These are phyloP conservation scores for Arbacia lixula DNA, from an alignment of 53 echinoderm and acorn worm genomes.

Conservation along the genomic window DNA sequence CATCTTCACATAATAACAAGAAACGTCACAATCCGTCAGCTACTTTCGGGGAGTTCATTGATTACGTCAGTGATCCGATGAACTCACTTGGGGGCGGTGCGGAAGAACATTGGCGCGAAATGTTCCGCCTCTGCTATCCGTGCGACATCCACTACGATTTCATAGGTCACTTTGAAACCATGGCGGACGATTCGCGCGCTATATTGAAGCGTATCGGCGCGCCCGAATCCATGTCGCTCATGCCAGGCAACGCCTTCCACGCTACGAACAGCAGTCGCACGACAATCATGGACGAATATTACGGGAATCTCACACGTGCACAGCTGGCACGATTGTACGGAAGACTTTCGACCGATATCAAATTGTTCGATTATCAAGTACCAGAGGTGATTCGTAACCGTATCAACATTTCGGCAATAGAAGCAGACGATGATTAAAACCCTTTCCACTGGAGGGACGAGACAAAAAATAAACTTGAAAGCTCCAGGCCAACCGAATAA, in stretches of 20 bases:
- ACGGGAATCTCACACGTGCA: not conserved
- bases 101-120: constrained; percentile 45
- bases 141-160: constrained; percentile 29
- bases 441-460: too few relatives aligned
- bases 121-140: constrained; percentile 30
- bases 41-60: constrained; percentile 30
- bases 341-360: constrained; percentile 20
- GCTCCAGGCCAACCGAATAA: too few relatives aligned
- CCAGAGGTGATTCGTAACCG: not conserved
- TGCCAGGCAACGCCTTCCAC: not conserved
- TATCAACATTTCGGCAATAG: not conserved
- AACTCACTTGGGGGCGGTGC: not conserved
- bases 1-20: not conserved
- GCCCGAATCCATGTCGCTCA: not conserved
- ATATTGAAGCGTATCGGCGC: not conserved
- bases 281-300: not conserved
- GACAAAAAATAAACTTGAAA: too few relatives aligned
- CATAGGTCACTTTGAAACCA: constrained; percentile 38
- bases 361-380: not conserved
- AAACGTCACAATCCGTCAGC: not conserved
- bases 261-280: constrained; percentile 15
- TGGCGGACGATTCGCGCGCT: not conserved
- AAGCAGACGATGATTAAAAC: too few relatives aligned
- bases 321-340: constrained; percentile 4
- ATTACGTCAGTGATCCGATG: constrained; percentile 23